Percentiles rank a stretch among this genome's conserved stretches.
phyloP scores from a whole-genome alignment of 1,140 invertebrate genomes.

The Pollicipes pollicipes region DNA sequence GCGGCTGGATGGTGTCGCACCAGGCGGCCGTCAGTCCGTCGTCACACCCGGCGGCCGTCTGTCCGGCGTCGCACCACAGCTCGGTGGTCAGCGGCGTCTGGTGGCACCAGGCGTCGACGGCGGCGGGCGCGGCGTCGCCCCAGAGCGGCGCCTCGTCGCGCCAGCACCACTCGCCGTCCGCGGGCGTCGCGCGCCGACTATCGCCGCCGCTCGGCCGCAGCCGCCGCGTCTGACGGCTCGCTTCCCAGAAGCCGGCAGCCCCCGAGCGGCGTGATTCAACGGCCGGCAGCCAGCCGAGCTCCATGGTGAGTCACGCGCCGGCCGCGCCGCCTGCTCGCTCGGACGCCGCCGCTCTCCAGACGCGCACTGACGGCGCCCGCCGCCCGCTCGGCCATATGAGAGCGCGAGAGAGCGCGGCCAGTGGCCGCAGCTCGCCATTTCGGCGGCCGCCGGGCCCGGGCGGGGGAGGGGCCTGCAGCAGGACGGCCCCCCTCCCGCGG shows the following conservation, averaged over 20 bases:
- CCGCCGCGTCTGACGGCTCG: neutral
- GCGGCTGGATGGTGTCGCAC: neutral
- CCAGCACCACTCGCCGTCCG: neutral
- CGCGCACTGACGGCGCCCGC: neutral
- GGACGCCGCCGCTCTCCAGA: neutral
- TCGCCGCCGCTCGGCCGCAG: neutral
- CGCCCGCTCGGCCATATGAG: neutral
- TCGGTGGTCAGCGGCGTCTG: too few relatives aligned
- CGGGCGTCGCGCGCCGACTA: neutral
- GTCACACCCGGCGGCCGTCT: neutral
- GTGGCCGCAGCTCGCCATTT: neutral
- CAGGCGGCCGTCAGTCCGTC: neutral
- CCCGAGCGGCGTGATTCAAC: neutral
- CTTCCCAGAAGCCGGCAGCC: neutral
- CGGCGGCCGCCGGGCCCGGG: too few relatives aligned
- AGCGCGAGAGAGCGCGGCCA: neutral
- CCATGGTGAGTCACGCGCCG: neutral
- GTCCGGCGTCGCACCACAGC: too few relatives aligned
- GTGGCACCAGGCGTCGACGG: too few relatives aligned
- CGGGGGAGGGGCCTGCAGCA: neutral
- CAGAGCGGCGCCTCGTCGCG: neutral
- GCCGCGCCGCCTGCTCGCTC: too few relatives aligned
- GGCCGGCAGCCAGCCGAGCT: neutral
- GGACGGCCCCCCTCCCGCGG: too few relatives aligned
- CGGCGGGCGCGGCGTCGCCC: too few relatives aligned